Conservation (phyloP, 1,140 invertebrate genomes). For the Ooceraea biroi region DNA sequence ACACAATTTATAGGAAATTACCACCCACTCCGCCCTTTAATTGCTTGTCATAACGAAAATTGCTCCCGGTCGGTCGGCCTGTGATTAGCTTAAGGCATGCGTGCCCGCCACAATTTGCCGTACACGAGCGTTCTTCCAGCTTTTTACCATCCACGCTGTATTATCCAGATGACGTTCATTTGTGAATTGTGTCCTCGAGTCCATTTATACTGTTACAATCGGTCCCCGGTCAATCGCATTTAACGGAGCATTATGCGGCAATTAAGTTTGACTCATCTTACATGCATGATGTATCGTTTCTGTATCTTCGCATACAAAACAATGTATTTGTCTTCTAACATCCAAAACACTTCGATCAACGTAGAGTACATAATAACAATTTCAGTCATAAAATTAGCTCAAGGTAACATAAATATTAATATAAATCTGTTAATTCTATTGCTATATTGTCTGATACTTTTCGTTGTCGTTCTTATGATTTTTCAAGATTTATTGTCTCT, state of each 20-base stretch:
- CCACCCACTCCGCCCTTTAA: conserved; percentile 57
- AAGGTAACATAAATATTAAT: too few relatives aligned
- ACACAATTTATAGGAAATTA: conserved; percentile 60
- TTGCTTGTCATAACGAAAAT: conserved; percentile 72
- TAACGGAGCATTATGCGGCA: neutral
- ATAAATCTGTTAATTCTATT: too few relatives aligned
- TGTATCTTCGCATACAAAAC: neutral
- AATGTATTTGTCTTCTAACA: too few relatives aligned
- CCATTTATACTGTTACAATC: conserved; percentile 14
- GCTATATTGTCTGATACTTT: too few relatives aligned
- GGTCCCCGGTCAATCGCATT: neutral
- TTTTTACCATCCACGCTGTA: conserved; percentile 46
- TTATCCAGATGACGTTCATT: conserved; percentile 69
- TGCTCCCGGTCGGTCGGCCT: conserved; percentile 59
- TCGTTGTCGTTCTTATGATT: neutral
- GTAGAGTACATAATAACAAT: too few relatives aligned
- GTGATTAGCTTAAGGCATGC: conserved; percentile 73
- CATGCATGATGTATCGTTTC: neutral
- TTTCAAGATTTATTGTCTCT: neutral
- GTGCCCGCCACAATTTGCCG: conserved; percentile 64
- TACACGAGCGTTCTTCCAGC: conserved; percentile 29
- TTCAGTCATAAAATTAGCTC: too few relatives aligned
- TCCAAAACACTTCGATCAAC: too few relatives aligned
- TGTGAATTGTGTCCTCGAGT: conserved; percentile 58
- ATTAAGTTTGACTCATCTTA: neutral